Conservation (phyloP, 2,797 vertebrate genomes). For the Parauchenoglanis punctatus region DNA sequence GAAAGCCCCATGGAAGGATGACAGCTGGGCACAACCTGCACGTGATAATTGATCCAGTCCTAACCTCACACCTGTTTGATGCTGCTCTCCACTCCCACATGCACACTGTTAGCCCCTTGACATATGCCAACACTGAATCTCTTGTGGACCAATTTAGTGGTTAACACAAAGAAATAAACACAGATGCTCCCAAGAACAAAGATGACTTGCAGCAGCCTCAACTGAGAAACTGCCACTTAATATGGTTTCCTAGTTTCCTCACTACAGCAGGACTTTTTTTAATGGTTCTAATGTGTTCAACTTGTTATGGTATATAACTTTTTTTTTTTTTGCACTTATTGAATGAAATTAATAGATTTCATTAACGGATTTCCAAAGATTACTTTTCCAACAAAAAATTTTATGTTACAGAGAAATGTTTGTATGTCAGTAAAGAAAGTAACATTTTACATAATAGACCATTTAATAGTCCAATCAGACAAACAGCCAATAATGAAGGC, state of each 20-base stretch:
- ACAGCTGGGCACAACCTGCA: slow-evolving; percentile 64
- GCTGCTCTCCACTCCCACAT: slow-evolving; percentile 48
- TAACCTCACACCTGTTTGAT: slow-evolving; percentile 58
- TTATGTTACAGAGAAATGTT: not conserved
- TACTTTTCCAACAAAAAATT: not conserved
- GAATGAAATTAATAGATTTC: not conserved
- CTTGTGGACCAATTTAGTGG: slow-evolving; percentile 53
- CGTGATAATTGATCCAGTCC: slow-evolving; percentile 60
- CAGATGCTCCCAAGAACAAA: slow-evolving; percentile 49
- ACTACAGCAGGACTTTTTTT: slow-evolving; percentile 7
- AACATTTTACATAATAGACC: not conserved
- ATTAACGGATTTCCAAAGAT: not conserved
- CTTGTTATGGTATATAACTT: not conserved
- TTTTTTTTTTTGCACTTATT: not conserved
- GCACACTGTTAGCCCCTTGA: slow-evolving; percentile 51
- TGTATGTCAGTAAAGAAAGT: not conserved
- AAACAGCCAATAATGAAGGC: not conserved
- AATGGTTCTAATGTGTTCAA: not conserved
- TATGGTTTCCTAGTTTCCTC: not conserved
- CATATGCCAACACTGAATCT: slow-evolving; percentile 56
- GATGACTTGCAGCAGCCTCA: slow-evolving; percentile 23
- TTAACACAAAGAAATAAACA: slow-evolving; percentile 59
- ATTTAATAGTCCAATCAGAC: not conserved
- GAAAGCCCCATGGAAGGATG: slow-evolving; percentile 41
- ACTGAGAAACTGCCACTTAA: slow-evolving; percentile 15